Base-by-base conservation (phyloP, 2,888 invertebrate species). In the Orthosia cruda region DNA sequence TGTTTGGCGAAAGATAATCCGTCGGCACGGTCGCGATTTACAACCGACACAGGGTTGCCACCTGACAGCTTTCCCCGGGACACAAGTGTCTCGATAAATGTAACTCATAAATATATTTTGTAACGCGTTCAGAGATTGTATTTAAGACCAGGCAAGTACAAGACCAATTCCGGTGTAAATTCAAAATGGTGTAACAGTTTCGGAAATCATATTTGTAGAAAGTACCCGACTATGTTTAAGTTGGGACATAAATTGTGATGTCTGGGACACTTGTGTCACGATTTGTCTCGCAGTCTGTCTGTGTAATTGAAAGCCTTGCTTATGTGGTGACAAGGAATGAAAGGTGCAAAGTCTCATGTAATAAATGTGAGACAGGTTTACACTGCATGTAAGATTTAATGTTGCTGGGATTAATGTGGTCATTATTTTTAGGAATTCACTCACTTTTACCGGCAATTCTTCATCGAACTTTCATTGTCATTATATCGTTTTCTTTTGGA, bases 1-100 rank as follows among this genome's bases (percentile, higher is more conserved):
- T 90, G 91, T 92, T 91, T 91, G 91, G 85, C 49, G 81, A 85
- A 86, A 89, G 92, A 91, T 92, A 89, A 91, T 90, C 91, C 86
- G 87, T 85, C 89, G 85, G 80, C 78, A 71, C 74, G 71, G 75
- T 74, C 78, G 78, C 89, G 85, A 90, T 90, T 91, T 89, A 90
- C 88, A 84, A 68, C 74, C 58, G 32, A 45, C 70, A 18, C 52
- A 83, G 85, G 89, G 85, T 55, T 84, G 77, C 71, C 77, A 74
- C 88, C 80, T 81, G 84, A 75, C 87, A 72, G 71, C 87, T 87
- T 86, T 88, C 88, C 49, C 86, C 70, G 64, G 65, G 57, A 70
- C 79, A 71, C 76, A 84, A 80, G 80, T 84, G 77, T 79, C 72
- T 72, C 76, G 74, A 81, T 77, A 82, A 87, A 81, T 79, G 78